phyloP scores from a whole-genome alignment of 1,140 invertebrate genomes.

The Chionoecetes opilio region DNA sequence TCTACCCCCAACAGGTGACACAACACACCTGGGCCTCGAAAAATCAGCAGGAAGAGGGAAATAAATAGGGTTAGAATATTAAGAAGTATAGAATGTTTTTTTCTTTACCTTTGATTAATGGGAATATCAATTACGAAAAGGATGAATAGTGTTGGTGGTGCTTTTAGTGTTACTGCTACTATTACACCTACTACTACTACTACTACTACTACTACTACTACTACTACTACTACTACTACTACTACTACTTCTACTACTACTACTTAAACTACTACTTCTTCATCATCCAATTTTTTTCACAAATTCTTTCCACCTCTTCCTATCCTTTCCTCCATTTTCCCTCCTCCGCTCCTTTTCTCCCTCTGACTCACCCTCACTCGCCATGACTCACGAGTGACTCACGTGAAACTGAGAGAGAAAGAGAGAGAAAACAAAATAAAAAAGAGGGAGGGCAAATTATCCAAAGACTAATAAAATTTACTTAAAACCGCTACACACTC shows the following conservation, averaged over 20 bases:
- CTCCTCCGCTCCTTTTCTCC: neutral
- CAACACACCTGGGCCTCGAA: too few species aligned
- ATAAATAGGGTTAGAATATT: too few species aligned
- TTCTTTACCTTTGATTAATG: neutral
- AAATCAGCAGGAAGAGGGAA: too few species aligned
- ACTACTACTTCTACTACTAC: slow-evolving; percentile 33
- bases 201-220: slow-evolving; percentile 54
- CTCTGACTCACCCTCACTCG: neutral
- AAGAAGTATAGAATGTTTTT: too few species aligned
- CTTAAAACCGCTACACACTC: neutral
- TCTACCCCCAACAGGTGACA: too few species aligned
- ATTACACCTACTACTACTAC: slow-evolving; percentile 37
- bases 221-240: slow-evolving; percentile 41
- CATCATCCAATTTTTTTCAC: neutral
- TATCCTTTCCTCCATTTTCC: neutral
- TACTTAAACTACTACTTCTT: slow-evolving; percentile 11
- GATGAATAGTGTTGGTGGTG: neutral
- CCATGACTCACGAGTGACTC: neutral
- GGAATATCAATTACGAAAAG: too few species aligned
- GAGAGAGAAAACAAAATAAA: neutral
- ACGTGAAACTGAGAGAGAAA: neutral
- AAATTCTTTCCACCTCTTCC: neutral
- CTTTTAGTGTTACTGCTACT: slow-evolving; percentile 3
- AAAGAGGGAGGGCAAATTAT: neutral
- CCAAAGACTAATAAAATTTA: neutral